Conservation (phyloP, 2,888 invertebrate species). For the Tenthredo distinguenda region DNA sequence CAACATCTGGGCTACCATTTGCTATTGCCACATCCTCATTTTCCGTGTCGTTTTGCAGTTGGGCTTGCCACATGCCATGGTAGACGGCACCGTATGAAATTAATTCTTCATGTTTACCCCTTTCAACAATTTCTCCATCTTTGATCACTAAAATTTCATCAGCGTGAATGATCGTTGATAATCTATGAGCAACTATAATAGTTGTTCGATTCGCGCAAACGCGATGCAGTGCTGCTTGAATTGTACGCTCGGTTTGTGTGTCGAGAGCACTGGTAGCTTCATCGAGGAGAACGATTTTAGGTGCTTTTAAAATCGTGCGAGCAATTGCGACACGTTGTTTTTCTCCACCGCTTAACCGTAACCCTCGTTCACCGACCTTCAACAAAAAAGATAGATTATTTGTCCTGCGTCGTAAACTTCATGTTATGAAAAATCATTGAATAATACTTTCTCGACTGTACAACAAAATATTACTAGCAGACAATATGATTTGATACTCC, state of each 20-base stretch:
- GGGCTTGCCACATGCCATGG: constrained; percentile 96
- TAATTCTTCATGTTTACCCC: constrained; percentile 85
- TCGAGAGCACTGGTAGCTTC: constrained; percentile 98
- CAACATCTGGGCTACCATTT: constrained; percentile 24
- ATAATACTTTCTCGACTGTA: no score
- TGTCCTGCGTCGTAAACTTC: background rate
- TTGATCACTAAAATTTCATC: constrained; percentile 96
- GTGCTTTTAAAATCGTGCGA: constrained; percentile 94
- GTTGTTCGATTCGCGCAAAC: constrained; percentile 94
- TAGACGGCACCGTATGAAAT: constrained; percentile 85
- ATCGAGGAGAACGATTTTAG: constrained; percentile 93
- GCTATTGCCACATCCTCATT: constrained; percentile 38
- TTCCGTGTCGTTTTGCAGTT: constrained; percentile 83
- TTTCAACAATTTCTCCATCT: constrained; percentile 94
- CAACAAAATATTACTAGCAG: no score
- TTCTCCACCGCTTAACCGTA: constrained; percentile 97
- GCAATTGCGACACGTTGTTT: constrained; percentile 99
- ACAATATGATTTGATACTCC: no score
- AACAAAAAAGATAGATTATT: constrained; percentile 44
- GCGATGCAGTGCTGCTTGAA: constrained; percentile 84
- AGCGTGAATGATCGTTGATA: constrained; percentile 97
- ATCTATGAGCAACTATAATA: constrained; percentile 94
- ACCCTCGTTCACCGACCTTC: constrained; percentile 95
- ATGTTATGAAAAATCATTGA: background rate
- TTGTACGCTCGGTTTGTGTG: constrained; percentile 92